These are phyloP conservation scores for Thunnus albacares DNA, from an alignment of 2,797 vertebrate genomes.

Conservation along the genomic window DNA sequence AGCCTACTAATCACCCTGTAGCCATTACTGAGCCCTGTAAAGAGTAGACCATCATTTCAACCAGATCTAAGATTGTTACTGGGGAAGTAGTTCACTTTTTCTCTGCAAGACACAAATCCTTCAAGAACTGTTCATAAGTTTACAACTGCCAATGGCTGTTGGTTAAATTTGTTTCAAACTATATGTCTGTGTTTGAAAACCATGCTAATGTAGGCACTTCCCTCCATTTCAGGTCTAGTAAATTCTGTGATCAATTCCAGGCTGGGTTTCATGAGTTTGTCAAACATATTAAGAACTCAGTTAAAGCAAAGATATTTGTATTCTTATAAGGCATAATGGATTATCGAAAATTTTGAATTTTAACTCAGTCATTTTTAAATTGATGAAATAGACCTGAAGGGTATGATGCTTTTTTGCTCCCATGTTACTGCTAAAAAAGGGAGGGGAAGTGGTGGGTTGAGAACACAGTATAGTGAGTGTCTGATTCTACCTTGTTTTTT, in stretches of 20 bases:
- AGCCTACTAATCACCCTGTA: not conserved
- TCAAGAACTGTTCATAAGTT: not conserved
- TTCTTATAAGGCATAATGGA: not conserved
- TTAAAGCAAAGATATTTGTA: not conserved
- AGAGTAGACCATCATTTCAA: not conserved
- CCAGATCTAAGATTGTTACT: not conserved
- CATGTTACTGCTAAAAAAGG: not conserved
- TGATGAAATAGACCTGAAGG: not conserved
- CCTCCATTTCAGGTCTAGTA: not conserved
- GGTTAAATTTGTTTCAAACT: not conserved
- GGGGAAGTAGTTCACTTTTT: not conserved
- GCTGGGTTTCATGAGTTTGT: not conserved
- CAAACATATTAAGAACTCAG: not conserved
- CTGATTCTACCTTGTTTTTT: not conserved
- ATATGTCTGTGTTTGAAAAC: not conserved
- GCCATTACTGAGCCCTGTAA: not conserved
- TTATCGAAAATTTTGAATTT: not conserved
- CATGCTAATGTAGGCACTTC: not conserved
- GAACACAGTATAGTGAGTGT: not conserved
- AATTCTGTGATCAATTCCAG: not conserved
- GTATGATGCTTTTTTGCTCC: not conserved
- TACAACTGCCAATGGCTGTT: not conserved
- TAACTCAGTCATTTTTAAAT: not conserved
- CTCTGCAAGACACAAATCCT: not conserved
- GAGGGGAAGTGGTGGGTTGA: not conserved